phyloP scores from a whole-genome alignment of 2,797 vertebrate genomes.

The Caiman crocodilus region DNA sequence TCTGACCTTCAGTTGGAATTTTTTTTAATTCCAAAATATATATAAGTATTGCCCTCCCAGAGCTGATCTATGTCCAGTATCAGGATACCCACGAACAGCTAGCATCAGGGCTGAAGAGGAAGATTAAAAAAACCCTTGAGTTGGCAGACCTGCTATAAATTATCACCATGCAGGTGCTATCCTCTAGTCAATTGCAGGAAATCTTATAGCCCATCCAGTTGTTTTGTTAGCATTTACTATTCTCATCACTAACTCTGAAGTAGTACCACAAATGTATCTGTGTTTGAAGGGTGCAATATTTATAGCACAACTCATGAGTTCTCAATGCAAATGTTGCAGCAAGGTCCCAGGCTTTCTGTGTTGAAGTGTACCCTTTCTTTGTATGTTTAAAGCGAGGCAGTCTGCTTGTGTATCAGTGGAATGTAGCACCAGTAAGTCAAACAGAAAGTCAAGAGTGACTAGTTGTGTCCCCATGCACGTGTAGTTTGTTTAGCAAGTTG shows the following conservation, averaged over 20 bases:
- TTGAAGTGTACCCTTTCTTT: background rate
- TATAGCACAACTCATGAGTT: background rate
- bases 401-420: background rate
- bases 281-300: background rate
- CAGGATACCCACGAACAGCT: background rate
- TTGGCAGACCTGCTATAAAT: background rate
- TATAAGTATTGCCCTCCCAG: background rate
- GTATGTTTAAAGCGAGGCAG: background rate
- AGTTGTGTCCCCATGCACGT: background rate
- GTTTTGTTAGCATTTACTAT: background rate
- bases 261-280: background rate
- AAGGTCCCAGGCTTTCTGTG: background rate
- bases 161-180: rapidly evolving
- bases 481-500: background rate
- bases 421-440: background rate
- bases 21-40: background rate
- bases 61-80: background rate
- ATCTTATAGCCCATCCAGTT: background rate
- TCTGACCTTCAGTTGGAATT: background rate
- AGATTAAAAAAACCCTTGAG: background rate
- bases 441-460: background rate
- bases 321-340: background rate
- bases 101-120: background rate
- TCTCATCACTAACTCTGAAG: background rate
- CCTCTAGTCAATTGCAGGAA: background rate